A percentile compares a stretch with the other conserved stretches of the same genome.
These are phyloP conservation scores for Perccottus glenii DNA, from an alignment of 2,113 vertebrate genomes.

Conservation along the genomic window DNA sequence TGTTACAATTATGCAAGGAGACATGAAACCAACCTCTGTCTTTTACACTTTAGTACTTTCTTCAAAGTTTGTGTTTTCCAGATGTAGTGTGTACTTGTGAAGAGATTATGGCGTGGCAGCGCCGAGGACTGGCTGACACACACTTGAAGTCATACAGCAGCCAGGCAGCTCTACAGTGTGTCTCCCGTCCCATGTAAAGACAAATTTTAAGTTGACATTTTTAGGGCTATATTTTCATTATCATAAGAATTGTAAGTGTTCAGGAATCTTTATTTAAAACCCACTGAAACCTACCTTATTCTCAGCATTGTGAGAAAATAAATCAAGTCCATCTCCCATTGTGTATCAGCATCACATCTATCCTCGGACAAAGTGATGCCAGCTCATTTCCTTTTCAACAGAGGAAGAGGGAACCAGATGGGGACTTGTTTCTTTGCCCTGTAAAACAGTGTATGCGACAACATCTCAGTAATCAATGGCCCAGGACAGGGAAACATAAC, in stretches of 20 bases:
- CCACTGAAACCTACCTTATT: slow-evolving; percentile 12
- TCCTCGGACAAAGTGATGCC: slow-evolving; percentile 46
- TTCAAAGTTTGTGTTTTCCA: slow-evolving; percentile 48
- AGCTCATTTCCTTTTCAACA: slow-evolving; percentile 59
- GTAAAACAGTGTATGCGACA: slow-evolving; percentile 39
- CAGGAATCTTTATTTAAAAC: too few relatives aligned
- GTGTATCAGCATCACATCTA: slow-evolving; percentile 28
- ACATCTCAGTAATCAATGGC: slow-evolving; percentile 21
- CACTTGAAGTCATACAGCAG: background rate
- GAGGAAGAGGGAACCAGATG: slow-evolving; percentile 73
- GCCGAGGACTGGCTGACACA: slow-evolving; percentile 11
- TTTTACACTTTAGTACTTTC: slow-evolving; percentile 37
- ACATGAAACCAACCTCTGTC: slow-evolving; percentile 4
- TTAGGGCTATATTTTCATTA: background rate
- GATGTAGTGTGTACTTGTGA: slow-evolving; percentile 36
- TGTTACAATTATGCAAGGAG: slow-evolving; percentile 28
- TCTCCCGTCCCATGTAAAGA: background rate
- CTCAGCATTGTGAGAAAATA: slow-evolving; percentile 22
- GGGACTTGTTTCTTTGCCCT: slow-evolving; percentile 46
- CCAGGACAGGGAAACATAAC: slow-evolving; percentile 36
- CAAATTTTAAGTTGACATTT: background rate
- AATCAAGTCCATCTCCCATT: slow-evolving; percentile 44
- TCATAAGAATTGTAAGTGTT: background rate
- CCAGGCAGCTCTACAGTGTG: background rate
- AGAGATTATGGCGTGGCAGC: slow-evolving; percentile 26